Base-by-base conservation (phyloP, 2,888 invertebrate species). In the Melanotus villosus region DNA sequence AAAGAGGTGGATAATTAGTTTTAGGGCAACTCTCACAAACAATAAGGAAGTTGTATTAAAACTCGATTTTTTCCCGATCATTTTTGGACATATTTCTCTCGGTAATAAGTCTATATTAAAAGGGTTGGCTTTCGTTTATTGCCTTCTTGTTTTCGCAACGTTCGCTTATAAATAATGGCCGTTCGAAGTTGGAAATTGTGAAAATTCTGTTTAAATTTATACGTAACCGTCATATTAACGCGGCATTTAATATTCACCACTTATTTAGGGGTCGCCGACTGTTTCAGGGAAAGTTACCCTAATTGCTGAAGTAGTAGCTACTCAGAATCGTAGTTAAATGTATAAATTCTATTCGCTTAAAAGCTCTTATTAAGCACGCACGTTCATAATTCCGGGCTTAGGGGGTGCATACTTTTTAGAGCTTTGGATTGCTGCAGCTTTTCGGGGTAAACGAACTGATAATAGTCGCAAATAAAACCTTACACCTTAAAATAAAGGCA, bases 311-410 rank as follows among this genome's bases (percentile, higher is more conserved):
- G 57, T 36, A 57, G 38, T 32, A 59, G 59, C 59, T 59, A 59
- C 59, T 59, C 43, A 45, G 45, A 45, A 59, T 59, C 43, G 59
- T 30, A 45, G 59, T 18, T 38, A 36, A 21, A 38, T 43, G 30
- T 50, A 64, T 56, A 64, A 63, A 64, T 64, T 64, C 38, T 54
- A 30, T 64, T 43, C 56, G 43, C 56, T 63, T 64, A 64, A 50
- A 63, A 64, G 56, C 64, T 30, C 45, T 41, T 54, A 64, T 64
- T 64, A 64, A 54, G 34, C 54, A 56, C 54, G 56, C 56, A 64
- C 56, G 26, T 23, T 56, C 52, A 63, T 63, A 41, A 63, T 60
- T 50, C 9, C 52, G 47, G 19, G 23, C 36, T 36, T 56, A 16
- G 12, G 16, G 52, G 45, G 45, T 32, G 54, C 12, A 50, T 50